phyloP scores from a whole-genome alignment of 2,888 invertebrate genomes.

The Ophion ellenae region DNA sequence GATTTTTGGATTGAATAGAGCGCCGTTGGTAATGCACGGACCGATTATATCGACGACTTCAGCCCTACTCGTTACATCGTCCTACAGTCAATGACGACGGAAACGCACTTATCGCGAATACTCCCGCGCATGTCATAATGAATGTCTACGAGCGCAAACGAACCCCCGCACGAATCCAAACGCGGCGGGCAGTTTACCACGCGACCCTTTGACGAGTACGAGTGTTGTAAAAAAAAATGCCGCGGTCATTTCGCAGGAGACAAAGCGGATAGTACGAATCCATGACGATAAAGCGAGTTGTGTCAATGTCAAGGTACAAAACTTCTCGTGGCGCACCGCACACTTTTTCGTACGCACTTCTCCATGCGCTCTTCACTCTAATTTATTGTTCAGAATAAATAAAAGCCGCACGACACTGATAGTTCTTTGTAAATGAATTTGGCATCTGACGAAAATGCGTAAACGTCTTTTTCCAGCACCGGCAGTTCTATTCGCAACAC shows the following conservation, averaged over 20 bases:
- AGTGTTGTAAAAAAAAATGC: slow-evolving; percentile 29
- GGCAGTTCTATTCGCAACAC: neutral
- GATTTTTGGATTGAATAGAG: too few species aligned
- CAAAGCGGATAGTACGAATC: slow-evolving; percentile 42
- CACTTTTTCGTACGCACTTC: neutral
- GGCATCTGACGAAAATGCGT: neutral
- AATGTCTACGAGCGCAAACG: slow-evolving; percentile 8
- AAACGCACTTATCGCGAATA: neutral
- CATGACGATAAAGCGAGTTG: slow-evolving; percentile 51
- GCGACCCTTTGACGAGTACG: slow-evolving; percentile 48
- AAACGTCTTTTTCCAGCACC: neutral
- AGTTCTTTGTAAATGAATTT: neutral
- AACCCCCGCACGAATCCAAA: slow-evolving; percentile 23
- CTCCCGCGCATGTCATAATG: slow-evolving; percentile 54
- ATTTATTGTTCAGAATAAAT: neutral
- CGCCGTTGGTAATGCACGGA: too few species aligned
- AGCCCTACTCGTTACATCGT: neutral
- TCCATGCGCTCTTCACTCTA: neutral
- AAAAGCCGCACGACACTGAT: neutral
- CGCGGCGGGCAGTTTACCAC: slow-evolving; percentile 51
- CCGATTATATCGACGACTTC: neutral
- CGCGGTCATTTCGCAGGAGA: slow-evolving; percentile 1
- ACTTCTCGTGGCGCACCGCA: neutral
- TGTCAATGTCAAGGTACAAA: slow-evolving; percentile 60
- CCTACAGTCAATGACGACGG: slow-evolving; percentile 6